phyloP scores from a whole-genome alignment of 2,888 invertebrate genomes.

The Scrobipalpa atriplicella region DNA sequence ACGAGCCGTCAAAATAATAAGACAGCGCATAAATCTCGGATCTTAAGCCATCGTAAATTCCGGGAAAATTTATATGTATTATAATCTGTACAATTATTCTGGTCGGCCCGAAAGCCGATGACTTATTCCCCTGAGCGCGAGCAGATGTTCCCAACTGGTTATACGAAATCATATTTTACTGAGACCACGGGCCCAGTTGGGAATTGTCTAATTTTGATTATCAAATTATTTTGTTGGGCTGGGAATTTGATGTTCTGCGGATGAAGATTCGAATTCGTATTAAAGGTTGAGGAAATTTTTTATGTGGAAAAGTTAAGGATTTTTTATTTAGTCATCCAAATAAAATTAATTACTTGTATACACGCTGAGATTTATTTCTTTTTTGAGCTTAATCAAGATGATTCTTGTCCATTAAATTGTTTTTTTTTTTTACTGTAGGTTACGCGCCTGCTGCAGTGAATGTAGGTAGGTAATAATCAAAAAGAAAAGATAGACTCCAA shows the following conservation, averaged over 20 bases:
- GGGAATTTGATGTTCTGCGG: neutral
- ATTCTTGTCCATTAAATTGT: too few species aligned
- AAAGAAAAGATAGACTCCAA: too few species aligned
- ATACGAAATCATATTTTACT: constrained; percentile 56
- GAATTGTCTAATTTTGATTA: constrained; percentile 44
- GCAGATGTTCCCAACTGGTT: constrained; percentile 45
- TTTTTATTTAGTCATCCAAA: too few species aligned
- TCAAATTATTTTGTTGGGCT: constrained; percentile 38
- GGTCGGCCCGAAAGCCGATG: constrained; percentile 44
- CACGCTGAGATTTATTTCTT: too few species aligned
- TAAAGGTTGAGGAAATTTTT: neutral
- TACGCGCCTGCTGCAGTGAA: too few species aligned
- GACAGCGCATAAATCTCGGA: constrained; percentile 63
- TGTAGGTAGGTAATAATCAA: too few species aligned
- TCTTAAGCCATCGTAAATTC: constrained; percentile 61
- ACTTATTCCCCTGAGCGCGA: constrained; percentile 43
- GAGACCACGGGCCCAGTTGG: constrained; percentile 39
- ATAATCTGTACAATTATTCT: constrained; percentile 70
- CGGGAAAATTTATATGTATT: constrained; percentile 60
- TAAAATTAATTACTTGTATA: too few species aligned
- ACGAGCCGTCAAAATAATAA: constrained; percentile 73
- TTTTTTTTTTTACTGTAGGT: too few species aligned
- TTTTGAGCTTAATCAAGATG: too few species aligned
- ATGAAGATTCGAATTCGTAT: neutral
- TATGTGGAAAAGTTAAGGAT: neutral